These are phyloP conservation scores for Drosophila melanica DNA, from an alignment of 1,140 invertebrate genomes.

Conservation along the genomic window DNA sequence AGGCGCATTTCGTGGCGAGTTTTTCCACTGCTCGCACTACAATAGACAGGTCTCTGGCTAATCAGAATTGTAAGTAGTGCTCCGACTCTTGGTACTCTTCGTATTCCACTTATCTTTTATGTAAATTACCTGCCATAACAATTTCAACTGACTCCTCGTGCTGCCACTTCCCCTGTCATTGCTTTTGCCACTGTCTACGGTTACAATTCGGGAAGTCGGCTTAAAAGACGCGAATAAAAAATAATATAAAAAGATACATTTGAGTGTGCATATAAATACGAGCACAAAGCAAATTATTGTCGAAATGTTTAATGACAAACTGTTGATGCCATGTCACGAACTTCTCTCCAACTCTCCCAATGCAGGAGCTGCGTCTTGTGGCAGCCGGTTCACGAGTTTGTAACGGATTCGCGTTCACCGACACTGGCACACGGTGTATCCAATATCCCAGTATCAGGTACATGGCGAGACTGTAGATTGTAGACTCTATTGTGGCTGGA, in stretches of 20 bases:
- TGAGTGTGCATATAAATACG: conserved; percentile 53
- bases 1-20: conserved; percentile 61
- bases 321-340: conserved; percentile 83
- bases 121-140: conserved; percentile 81
- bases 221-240: conserved; percentile 54
- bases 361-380: conserved; percentile 29
- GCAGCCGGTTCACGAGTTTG: conserved; percentile 77
- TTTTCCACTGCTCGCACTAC: conserved; percentile 44
- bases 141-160: conserved; percentile 43
- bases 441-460: conserved; percentile 63
- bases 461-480: conserved; percentile 32
- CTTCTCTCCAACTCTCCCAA: conserved; percentile 37
- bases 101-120: conserved; percentile 73
- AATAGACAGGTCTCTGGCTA: conserved; percentile 70
- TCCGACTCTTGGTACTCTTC: conserved; percentile 27
- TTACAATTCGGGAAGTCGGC: conserved; percentile 69
- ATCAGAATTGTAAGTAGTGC: conserved; percentile 72
- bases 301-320: conserved; percentile 84
- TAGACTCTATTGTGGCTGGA: conserved; percentile 17
- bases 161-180: not conserved
- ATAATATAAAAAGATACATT: conserved; percentile 29
- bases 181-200: conserved; percentile 46
- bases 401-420: conserved; percentile 61
- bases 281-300: conserved; percentile 81
- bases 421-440: conserved; percentile 2